A percentile compares a stretch with the other conserved stretches of the same genome.
Conservation (phyloP, 2,888 invertebrate species). For the Sturmia bella region DNA sequence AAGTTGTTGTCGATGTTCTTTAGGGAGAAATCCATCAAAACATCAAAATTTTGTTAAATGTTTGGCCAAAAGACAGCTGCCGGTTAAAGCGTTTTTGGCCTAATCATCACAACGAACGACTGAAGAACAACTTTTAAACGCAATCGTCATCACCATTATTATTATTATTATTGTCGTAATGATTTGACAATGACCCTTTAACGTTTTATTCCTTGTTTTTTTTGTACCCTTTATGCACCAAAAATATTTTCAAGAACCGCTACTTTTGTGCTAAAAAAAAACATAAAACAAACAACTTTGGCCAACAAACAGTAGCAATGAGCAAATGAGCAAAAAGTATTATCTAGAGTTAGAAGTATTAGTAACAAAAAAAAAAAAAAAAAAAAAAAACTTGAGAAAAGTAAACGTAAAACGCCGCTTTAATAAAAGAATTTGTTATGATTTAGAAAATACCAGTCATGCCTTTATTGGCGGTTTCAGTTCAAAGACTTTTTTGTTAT, state of each 20-base stretch:
- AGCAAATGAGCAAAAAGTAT: background rate
- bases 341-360: background rate
- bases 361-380: slow-evolving; percentile 1
- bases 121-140: background rate
- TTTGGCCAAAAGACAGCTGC: slow-evolving; percentile 59
- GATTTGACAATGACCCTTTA: slow-evolving; percentile 68
- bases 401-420: slow-evolving; percentile 60
- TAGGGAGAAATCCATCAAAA: slow-evolving; percentile 71
- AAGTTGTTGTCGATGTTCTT: slow-evolving; percentile 53
- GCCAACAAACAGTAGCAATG: slow-evolving; percentile 53
- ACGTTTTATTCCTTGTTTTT: slow-evolving; percentile 7
- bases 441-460: slow-evolving; percentile 60
- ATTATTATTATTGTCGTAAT: slow-evolving; percentile 50
- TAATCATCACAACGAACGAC: slow-evolving; percentile 58
- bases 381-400: slow-evolving; percentile 20
- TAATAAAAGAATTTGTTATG: slow-evolving; percentile 61
- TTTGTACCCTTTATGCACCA: slow-evolving; percentile 12
- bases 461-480: slow-evolving; percentile 46
- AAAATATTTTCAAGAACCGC: slow-evolving; percentile 66
- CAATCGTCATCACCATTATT: slow-evolving; percentile 26
- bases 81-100: slow-evolving; percentile 61
- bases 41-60: slow-evolving; percentile 61
- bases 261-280: slow-evolving; percentile 53
- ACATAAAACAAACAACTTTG: no score
- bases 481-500: slow-evolving; percentile 41